Base-by-base conservation (phyloP, 1,140 invertebrate species). In the Alviniconcha marisindica region DNA sequence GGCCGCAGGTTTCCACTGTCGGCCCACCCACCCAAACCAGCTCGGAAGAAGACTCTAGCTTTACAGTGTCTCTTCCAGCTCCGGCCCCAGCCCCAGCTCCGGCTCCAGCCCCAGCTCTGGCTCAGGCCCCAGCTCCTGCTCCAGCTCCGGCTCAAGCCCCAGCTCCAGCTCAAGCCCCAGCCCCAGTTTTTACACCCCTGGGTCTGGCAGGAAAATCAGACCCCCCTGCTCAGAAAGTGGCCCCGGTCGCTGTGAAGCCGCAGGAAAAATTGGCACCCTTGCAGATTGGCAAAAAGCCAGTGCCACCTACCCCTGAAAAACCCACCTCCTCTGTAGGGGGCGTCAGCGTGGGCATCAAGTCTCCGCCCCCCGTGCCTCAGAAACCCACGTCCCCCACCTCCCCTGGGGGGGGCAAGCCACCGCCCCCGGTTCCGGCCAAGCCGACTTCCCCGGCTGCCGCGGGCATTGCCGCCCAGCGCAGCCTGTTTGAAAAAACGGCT, bases 401-500 rank as follows among this genome's bases (percentile, higher is more conserved):
- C 31, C 51, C 74, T 40, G 36, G 18, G 10, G 42, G 40, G 33
- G 21, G 14, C 42, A 56, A 56, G 14, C n/a, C 42, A 1, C 44
- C 69, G 31, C 80, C 80, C 12, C 24, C 3, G 78, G 81, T 66
- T 12, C 31, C 77, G 14, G 40, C 66, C 69, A 85, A 85, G 66
- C 81, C 81, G 4, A 63, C 77, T 33, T 51, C 81, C 7, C 33
- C 42, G 2, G 51, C 54, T 24, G 80, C 80, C 2, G 12, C 60
- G 0, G 63, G 63, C 2, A 71, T 82, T 15, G 48, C 80, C 7
- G 76, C 73, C 21, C 84, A 82, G 44, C 76, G 56, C 36, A 42
- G 79, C n/a, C 51, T 76, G 33, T 85, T 85, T 78, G 84, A 85
- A 71, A 84, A 84, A 36, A 78, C 84, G 7, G 74, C 76, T 0